A percentile compares a stretch with the other conserved stretches of the same genome.
These are phyloP conservation scores for Eristalis tenax DNA, from an alignment of 2,888 invertebrate genomes.

Conservation along the genomic window DNA sequence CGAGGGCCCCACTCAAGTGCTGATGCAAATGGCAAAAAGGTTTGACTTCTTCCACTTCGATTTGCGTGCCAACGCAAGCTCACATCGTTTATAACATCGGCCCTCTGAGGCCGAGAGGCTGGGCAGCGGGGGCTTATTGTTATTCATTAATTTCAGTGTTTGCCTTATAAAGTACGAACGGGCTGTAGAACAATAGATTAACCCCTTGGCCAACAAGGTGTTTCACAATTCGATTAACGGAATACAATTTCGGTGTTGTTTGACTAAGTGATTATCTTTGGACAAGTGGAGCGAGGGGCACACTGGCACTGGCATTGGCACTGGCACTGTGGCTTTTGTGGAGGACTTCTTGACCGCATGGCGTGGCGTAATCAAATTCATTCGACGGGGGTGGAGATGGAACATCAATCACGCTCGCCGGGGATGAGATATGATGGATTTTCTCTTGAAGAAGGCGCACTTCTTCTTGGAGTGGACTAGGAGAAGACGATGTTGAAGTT, in stretches of 20 bases:
- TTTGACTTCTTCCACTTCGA: conserved; percentile 65
- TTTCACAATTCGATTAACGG: conserved; percentile 71
- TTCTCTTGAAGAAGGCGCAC: background rate
- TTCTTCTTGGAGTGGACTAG: background rate
- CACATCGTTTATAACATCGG: conserved; percentile 48
- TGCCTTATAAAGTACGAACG: conserved; percentile 76
- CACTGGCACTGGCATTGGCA: conserved; percentile 25
- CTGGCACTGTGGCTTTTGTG: background rate
- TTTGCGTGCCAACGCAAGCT: conserved; percentile 42
- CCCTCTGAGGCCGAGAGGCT: background rate
- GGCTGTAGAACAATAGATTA: conserved; percentile 68
- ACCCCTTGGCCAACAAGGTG: conserved; percentile 71
- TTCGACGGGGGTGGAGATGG: background rate
- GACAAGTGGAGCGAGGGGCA: background rate
- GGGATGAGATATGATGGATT: background rate
- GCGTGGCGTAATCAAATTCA: background rate
- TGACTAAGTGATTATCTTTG: conserved; percentile 65
- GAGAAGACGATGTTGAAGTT: background rate
- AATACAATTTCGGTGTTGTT: conserved; percentile 71
- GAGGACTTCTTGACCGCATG: conserved; percentile 45
- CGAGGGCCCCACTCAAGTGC: conserved; percentile 27
- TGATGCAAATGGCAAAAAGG: conserved; percentile 44
- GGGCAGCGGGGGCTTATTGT: conserved; percentile 74
- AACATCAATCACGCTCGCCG: background rate
- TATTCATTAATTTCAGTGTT: conserved; percentile 80